phyloP scores from a whole-genome alignment of 2,888 invertebrate genomes.

The Tetheella fluctuosa region DNA sequence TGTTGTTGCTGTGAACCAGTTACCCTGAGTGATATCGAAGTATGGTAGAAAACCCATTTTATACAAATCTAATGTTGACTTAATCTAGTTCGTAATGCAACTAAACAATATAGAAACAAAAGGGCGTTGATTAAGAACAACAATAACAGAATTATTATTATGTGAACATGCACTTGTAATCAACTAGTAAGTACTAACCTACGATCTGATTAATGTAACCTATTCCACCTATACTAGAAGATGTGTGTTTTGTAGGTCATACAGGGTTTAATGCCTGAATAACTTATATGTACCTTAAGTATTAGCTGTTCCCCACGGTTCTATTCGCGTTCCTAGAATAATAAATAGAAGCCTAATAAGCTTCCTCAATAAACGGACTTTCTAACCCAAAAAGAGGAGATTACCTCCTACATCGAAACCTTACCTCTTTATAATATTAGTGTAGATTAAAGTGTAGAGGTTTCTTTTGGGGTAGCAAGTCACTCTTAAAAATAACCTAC shows the following conservation, averaged over 20 bases:
- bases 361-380: too few relatives aligned
- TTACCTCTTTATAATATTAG: too few relatives aligned
- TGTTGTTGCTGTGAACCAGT: background rate
- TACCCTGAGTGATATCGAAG: background rate
- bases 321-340: too few relatives aligned
- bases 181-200: background rate
- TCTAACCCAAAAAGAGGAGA: too few relatives aligned
- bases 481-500: too few relatives aligned
- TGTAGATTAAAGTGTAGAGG: too few relatives aligned
- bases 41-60: background rate
- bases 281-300: background rate
- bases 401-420: too few relatives aligned
- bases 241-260: conserved; percentile 1
- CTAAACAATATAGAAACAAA: conserved; percentile 1
- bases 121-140: background rate
- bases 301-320: background rate
- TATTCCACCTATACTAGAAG: background rate
- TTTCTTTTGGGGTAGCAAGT: too few relatives aligned
- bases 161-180: background rate
- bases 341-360: too few relatives aligned
- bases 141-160: background rate
- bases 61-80: conserved; percentile 6
- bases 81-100: conserved; percentile 4
- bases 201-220: background rate
- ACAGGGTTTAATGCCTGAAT: background rate